Percentiles rank a stretch among this genome's conserved stretches.
These are phyloP conservation scores for Vidua chalybeata DNA, from an alignment of 2,113 vertebrate genomes.

Conservation along the genomic window DNA sequence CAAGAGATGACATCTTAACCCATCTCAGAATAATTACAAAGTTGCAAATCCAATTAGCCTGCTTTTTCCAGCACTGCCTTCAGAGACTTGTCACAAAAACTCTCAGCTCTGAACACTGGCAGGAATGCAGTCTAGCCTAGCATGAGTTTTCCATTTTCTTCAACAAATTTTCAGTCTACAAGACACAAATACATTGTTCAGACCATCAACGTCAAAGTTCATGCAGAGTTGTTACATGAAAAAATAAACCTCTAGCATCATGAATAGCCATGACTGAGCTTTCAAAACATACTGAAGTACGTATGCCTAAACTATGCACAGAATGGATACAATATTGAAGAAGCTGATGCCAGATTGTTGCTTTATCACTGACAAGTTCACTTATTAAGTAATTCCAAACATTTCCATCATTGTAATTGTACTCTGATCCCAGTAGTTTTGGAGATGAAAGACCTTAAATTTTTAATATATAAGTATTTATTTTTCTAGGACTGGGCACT, in stretches of 20 bases:
- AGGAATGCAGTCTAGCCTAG: neutral
- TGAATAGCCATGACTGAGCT: neutral
- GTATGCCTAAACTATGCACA: neutral
- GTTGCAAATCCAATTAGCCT: neutral
- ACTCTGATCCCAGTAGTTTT: neutral
- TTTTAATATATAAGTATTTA: neutral
- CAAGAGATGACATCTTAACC: neutral
- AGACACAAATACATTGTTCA: neutral
- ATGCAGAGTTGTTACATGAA: neutral
- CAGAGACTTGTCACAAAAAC: neutral
- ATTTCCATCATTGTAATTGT: neutral
- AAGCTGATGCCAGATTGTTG: conserved; percentile 24
- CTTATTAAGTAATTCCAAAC: conserved; percentile 14
- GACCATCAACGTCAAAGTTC: neutral
- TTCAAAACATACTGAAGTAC: conserved; percentile 15
- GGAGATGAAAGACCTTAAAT: neutral
- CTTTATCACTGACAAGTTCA: conserved; percentile 45
- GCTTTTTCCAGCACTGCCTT: neutral
- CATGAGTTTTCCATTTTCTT: neutral
- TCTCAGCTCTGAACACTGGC: neutral
- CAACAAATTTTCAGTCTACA: neutral
- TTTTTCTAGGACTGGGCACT: neutral
- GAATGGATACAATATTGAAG: neutral
- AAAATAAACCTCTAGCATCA: conserved; percentile 10
- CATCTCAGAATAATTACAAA: neutral